Evolutionary conservation across 1,140 invertebrate genomes (phyloP).

Genomic region (Tetramorium alpestre): DNA sequence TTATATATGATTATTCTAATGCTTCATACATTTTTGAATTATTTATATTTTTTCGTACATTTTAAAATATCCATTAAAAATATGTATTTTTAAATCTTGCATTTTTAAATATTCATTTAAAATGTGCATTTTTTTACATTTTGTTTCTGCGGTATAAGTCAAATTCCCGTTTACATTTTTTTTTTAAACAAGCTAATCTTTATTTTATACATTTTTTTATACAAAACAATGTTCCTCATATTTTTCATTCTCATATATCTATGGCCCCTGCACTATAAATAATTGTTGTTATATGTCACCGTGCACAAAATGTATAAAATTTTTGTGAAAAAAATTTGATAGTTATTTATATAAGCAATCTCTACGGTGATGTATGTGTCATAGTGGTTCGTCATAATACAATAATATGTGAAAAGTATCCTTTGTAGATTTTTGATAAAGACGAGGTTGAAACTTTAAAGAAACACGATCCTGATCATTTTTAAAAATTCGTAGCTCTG

Average conservation of each 20-base stretch:
- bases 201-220: neutral
- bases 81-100: neutral
- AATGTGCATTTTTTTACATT: neutral
- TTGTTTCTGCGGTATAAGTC: neutral
- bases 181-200: neutral
- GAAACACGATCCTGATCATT: too few species aligned
- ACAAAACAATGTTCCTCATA: neutral
- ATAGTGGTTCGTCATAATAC: neutral
- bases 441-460: too few species aligned
- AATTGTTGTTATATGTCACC: neutral
- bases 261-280: neutral
- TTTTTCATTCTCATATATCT: neutral
- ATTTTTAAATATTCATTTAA: neutral
- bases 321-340: slow-evolving; percentile 4
- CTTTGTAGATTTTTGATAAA: neutral
- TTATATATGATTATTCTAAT: neutral
- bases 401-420: neutral
- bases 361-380: neutral
- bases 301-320: neutral
- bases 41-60: neutral
- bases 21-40: too few species aligned
- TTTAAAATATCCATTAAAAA: neutral
- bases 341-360: slow-evolving; percentile 6
- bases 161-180: neutral
- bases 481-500: too few species aligned